Evolutionary conservation across 2,113 vertebrate genomes (phyloP).

Genomic region (Tretioscincus oriximinensis): DNA sequence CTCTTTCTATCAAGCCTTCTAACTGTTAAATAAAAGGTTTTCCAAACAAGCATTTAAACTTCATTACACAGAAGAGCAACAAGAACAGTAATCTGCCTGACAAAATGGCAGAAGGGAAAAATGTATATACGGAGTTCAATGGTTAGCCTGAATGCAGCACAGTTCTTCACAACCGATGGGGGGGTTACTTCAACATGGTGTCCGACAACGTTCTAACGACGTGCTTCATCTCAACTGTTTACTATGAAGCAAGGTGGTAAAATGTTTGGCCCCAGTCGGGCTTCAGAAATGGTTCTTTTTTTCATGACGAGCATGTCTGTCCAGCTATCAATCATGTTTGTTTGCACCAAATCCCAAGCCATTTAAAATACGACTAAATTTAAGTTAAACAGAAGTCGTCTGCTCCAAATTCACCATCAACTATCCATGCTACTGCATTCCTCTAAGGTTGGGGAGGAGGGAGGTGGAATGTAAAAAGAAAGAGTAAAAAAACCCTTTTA

Average conservation of each 20-base stretch:
- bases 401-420: conserved; percentile 91
- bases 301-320: conserved; percentile 85
- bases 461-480: conserved; percentile 57
- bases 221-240: conserved; percentile 83
- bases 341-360: conserved; percentile 86
- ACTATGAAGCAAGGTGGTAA: conserved; percentile 87
- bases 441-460: conserved; percentile 68
- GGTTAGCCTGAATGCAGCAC: conserved; percentile 86
- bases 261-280: conserved; percentile 81
- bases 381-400: conserved; percentile 87
- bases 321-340: conserved; percentile 84
- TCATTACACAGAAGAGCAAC: conserved; percentile 88
- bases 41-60: conserved; percentile 89
- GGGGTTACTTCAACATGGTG: conserved; percentile 79
- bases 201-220: conserved; percentile 83
- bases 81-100: conserved; percentile 81
- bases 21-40: conserved; percentile 92
- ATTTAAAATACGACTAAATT: conserved; percentile 88
- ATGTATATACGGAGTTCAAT: conserved; percentile 85
- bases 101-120: conserved; percentile 81
- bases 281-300: conserved; percentile 83
- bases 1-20: conserved; percentile 91
- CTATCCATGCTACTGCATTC: conserved; percentile 98
- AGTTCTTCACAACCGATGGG: conserved; percentile 87
- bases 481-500: conserved; percentile 47